Evolutionary conservation across 2,113 vertebrate genomes (phyloP), one percentile per base, ranked within the genome.

Genomic region (Serinus canaria): DNA sequence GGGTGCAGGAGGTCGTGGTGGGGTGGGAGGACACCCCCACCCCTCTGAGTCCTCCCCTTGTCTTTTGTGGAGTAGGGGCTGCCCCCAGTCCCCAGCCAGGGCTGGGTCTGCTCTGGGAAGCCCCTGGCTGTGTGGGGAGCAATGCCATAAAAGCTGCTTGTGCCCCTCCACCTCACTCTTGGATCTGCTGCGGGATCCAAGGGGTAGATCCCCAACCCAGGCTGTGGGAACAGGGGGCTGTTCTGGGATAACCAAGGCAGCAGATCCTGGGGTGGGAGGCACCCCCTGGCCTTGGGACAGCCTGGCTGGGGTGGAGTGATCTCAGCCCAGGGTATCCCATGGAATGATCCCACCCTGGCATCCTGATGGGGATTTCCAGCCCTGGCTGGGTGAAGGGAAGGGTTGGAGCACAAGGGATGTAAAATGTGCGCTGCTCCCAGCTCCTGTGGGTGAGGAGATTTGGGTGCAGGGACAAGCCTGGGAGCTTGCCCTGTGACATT

Each of bases 1-100:
- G 89, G 31, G 81, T 88, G 92, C 88, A 4, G 73, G 53, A 97
- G 97, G 97, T 97, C 95, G 0, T 0, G 44, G 47, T 2, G 30
- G 89, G 92, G 94, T 2, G 24, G 74, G 56, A 60, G 75, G 68
- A 55, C 37, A 18, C 67, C 89, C 53, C 66, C 70, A 19, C 37
- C 37, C 53, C 58, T 78, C 63, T 66, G 63, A 88, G 66, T 31
- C 64, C 47, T 92, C 4, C 19, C 73, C 80, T 95, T 87, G 91
- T 92, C 44, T 43, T 87, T 7, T 70, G 84, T 72, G 76, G 46
- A 58, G 33, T 21, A 5, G 74, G 31, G 64, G 17, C 66, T 89
- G 59, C 43, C 58, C 49, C 67, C 2, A 0, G 11, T 49, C 11
- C 43, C 30, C 53, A 60, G 53, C 55, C 50, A 9, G 60, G 21